Conservation (phyloP, 1,140 invertebrate genomes). For the Meloidogyne floridensis region DNA sequence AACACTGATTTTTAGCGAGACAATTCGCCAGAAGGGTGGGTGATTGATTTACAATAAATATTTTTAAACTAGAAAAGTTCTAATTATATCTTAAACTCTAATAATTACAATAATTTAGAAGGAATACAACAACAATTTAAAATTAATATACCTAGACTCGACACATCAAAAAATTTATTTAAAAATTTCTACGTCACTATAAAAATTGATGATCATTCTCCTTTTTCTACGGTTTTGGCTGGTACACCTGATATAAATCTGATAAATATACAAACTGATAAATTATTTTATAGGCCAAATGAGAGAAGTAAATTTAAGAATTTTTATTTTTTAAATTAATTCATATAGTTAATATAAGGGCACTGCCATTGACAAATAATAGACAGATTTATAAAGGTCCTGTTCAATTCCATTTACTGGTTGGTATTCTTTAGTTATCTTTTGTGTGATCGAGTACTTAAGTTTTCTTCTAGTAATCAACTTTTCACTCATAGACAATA, state of each 20-base stretch:
- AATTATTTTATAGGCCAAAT: constrained; percentile 18
- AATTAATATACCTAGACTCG: background rate
- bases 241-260: constrained; percentile 14
- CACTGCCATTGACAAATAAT: constrained; percentile 10
- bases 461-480: too few relatives aligned
- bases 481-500: too few relatives aligned
- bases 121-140: constrained; percentile 11
- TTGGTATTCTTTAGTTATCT: background rate
- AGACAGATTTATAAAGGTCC: constrained; percentile 12
- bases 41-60: background rate
- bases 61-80: too few relatives aligned
- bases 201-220: background rate
- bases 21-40: background rate
- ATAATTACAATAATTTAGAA: background rate
- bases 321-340: background rate
- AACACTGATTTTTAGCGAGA: constrained; percentile 16
- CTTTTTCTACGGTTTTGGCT: background rate
- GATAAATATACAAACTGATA: constrained; percentile 24
- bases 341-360: constrained; percentile 21
- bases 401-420: constrained; percentile 22
- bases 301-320: constrained; percentile 7
- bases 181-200: constrained; percentile 16
- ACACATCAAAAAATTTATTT: constrained; percentile 6
- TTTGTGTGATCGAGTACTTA: background rate
- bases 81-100: background rate